A percentile compares a stretch with the other conserved stretches of the same genome.
These are phyloP conservation scores for Magallana gigas DNA, from an alignment of 1,140 invertebrate species.

Conservation along the genomic window DNA sequence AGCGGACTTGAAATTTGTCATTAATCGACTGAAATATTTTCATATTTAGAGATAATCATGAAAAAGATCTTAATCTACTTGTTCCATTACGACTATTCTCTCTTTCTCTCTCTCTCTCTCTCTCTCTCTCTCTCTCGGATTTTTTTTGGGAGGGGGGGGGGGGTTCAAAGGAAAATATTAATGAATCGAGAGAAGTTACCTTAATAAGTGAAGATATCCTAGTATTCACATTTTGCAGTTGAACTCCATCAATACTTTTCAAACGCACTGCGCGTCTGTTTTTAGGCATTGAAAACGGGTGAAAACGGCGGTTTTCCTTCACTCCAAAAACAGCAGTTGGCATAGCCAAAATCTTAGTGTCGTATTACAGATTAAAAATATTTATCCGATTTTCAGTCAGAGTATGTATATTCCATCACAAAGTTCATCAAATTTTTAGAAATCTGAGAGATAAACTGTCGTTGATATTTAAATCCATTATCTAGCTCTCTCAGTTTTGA, in stretches of 20 bases:
- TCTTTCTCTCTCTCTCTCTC: too few relatives aligned
- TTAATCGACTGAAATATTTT: too few relatives aligned
- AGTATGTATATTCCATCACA: not conserved
- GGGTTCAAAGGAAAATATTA: not conserved
- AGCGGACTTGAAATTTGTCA: too few relatives aligned
- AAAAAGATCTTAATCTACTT: too few relatives aligned
- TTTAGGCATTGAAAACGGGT: slow-evolving; percentile 1
- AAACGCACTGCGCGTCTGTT: not conserved
- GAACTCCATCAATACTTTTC: not conserved
- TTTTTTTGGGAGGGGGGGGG: not conserved
- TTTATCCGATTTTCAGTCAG: not conserved
- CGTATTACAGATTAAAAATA: not conserved
- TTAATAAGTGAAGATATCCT: slow-evolving; percentile 13
- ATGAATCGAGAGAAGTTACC: not conserved
- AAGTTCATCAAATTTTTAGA: slow-evolving; percentile 28
- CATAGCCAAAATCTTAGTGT: not conserved
- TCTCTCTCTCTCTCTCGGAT: too few relatives aligned
- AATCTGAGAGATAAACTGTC: slow-evolving; percentile 20
- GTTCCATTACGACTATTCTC: too few relatives aligned
- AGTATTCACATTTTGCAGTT: not conserved
- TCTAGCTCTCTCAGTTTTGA: not conserved
- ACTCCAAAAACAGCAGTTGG: slow-evolving; percentile 4
- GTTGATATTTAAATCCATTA: slow-evolving; percentile 30
- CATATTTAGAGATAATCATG: too few relatives aligned
- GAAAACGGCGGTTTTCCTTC: slow-evolving; percentile 20